Evolutionary conservation across 2,113 vertebrate species (phyloP), one percentile per base, ranked within the genome.

Genomic region (Chaetops frenatus): DNA sequence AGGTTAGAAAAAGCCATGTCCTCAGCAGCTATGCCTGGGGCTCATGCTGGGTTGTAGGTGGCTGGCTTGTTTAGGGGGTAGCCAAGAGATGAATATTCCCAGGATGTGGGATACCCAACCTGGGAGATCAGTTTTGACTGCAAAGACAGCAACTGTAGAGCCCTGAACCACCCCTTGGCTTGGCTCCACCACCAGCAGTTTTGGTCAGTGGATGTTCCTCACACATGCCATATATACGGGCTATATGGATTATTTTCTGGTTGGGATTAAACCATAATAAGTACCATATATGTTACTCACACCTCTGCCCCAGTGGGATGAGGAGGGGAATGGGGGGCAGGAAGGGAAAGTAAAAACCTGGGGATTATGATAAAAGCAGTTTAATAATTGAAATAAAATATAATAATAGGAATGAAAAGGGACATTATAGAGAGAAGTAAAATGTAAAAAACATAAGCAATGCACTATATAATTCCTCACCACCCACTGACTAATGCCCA

Each of bases 21-120:
- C 19, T 91, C 6, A 9, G 29, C 44, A 67, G 22, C 24, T 0
- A 0, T 58, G 54, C 16, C 0, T 1, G 40, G 36, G 47, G 16
- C 17, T 81, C 20, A 1, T 1, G 1, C 10, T 64, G 67, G 7
- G 5, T 57, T 48, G 15, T 2, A 1, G 24, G 16, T 66, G 45
- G 11, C 61, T 73, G 50, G 4, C 19, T 88, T 72, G 21, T 81
- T 36, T 10, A 58, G 3, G 7, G 28, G 15, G 4, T 31, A 61
- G 19, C 50, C 31, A 60, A 50, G 71, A 73, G 42, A 7, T 29
- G 19, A 61, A 38, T 25, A 20, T 86, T n/a, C 36, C 45, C 31
- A 53, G 74, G 42, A 45, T 7, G 5, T 36, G 48, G 40, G 28
- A 21, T 60, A 33, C 13, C 25, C 57, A 24, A 3, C 15, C 18